Conservation (phyloP, 2,113 vertebrate genomes). For the Loxodonta africana region DNA sequence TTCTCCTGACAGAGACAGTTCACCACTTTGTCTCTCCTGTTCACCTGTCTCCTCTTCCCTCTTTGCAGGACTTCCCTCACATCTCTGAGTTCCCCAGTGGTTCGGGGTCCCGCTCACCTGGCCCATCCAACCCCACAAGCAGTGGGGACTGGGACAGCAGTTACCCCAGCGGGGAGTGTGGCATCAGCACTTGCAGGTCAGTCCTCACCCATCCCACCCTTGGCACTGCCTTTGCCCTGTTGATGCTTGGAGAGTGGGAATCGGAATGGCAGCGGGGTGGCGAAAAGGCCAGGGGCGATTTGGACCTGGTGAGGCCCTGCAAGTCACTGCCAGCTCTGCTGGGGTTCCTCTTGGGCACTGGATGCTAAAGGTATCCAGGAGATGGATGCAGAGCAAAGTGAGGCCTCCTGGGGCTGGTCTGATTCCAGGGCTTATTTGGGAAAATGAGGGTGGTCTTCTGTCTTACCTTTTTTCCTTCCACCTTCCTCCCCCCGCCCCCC, state of each 20-base stretch:
- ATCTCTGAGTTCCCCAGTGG: slow-evolving; percentile 96
- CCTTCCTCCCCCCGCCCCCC: neutral
- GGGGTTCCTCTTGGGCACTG: neutral
- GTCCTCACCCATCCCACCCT: neutral
- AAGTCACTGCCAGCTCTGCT: neutral
- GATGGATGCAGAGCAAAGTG: neutral
- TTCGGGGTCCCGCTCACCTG: slow-evolving; percentile 95
- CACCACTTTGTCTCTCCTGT: rapidly evolving
- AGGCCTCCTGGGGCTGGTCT: neutral
- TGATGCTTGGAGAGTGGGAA: neutral
- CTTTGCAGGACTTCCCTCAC: slow-evolving; percentile 94
- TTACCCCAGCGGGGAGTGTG: slow-evolving; percentile 97
- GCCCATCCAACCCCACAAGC: slow-evolving; percentile 92
- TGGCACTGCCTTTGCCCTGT: rapidly evolving
- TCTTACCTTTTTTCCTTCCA: neutral
- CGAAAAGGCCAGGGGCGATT: rapidly evolving
- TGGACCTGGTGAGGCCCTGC: rapidly evolving
- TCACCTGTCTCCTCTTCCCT: neutral
- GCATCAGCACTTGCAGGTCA: slow-evolving; percentile 98
- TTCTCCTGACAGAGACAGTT: neutral
- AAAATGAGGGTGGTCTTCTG: neutral
- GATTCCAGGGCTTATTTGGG: neutral
- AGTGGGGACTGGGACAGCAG: slow-evolving; percentile 96
- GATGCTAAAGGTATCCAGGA: rapidly evolving
- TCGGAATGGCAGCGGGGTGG: rapidly evolving